Evolutionary conservation across 2,113 vertebrate species (phyloP), one percentile per base, ranked within the genome.

Genomic region (Bostrychus sinensis): DNA sequence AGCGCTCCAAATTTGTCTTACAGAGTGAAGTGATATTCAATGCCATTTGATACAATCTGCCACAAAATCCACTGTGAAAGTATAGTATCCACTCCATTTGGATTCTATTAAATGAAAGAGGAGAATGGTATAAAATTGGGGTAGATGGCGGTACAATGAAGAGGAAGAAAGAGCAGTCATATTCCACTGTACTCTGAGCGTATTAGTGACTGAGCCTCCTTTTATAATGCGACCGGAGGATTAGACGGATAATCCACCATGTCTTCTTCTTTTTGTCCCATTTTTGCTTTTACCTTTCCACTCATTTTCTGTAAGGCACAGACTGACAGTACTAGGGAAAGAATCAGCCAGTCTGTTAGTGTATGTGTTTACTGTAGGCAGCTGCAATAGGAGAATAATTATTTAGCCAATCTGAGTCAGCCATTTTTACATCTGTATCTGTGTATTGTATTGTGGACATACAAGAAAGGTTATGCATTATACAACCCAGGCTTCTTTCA

Each of bases 241-340:
- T 88, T 85, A 83, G 66, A 57, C 23, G 68, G 87, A 88, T 89
- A 89, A 90, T 89, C 84, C 86, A 57, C 71, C 65, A 7, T 78
- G 71, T 75, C 72, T 84, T 82, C 84, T 82, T n/a, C 77, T 84
- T 80, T 72, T 74, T 50, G 67, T 76, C 51, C 72, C 48, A 23
- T 74, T 37, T 41, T 63, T 19, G 13, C 70, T 76, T 75, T 81
- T 80, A 72, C 66, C 54, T 64, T 79, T 84, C 66, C 72, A 42
- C 66, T 85, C 43, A 73, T 82, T 82, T 77, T 80, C 61, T 71
- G 55, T 62, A 73, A 82, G 55, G 78, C 12, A 9, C 78, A 48
- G 65, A 78, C 84, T 78, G 78, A 75, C 68, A 60, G 71, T 5
- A 32, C 72, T 80, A 70, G 82, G 77, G 69, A 80, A 60, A 81